Percentiles rank a stretch among this genome's conserved stretches.
phyloP scores from a whole-genome alignment of 2,113 vertebrate species.

The Anhinga rufa region DNA sequence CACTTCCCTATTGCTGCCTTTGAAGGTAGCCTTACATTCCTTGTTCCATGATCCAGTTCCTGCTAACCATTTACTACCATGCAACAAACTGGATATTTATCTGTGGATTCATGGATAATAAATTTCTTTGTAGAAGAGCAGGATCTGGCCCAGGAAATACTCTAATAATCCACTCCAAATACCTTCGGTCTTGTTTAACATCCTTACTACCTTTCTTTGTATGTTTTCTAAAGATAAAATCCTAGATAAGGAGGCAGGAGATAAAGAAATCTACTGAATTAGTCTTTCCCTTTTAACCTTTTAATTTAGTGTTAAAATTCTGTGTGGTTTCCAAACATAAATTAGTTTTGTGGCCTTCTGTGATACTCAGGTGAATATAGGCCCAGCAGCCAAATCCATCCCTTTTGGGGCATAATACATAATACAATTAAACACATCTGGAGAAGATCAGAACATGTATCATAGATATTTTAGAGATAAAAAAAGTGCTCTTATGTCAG shows the following conservation, averaged over 20 bases:
- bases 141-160: background rate
- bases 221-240: background rate
- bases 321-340: background rate
- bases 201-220: background rate
- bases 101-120: background rate
- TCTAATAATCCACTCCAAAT: background rate
- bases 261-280: background rate
- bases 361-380: background rate
- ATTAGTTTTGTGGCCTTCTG: background rate
- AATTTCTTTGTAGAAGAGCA: background rate
- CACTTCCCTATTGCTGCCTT: background rate
- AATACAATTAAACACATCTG: background rate
- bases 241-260: background rate
- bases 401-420: background rate
- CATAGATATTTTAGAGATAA: background rate
- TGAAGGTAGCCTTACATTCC: background rate
- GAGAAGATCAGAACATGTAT: background rate
- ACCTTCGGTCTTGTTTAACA: background rate
- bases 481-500: background rate
- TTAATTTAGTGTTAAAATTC: background rate
- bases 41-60: background rate
- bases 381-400: background rate
- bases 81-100: background rate
- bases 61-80: background rate
- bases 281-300: background rate